Base-by-base conservation (phyloP, 2,888 invertebrate genomes). In the Melikaiella ostensackeni region DNA sequence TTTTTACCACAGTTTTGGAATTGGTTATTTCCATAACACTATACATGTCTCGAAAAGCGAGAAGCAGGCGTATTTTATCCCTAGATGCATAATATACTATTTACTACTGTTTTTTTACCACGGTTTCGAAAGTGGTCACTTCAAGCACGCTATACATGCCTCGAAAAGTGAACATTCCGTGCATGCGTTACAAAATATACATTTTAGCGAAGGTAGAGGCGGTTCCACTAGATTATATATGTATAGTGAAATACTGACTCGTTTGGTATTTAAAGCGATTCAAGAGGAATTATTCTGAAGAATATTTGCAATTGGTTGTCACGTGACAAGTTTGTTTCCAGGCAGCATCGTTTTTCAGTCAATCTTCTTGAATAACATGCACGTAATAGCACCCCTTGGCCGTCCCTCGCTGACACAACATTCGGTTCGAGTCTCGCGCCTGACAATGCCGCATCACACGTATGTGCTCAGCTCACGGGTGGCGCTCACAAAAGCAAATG, bases 401-500 rank as follows among this genome's bases (percentile, higher is more conserved):
- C 24, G n/a, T 42, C 66, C 42, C 70, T 21, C 33, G 9, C 70
- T 50, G 66, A 66, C 66, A 66, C 66, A 46, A 66, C 46, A 38
- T 66, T 70, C 50, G 50, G 46, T 38, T 38, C 33, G 63, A 33
- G n/a, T 38, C 63, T 63, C 35, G 63, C 35, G 63, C 63, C 46
- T 66, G n/a, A 70, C 70, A 70, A 70, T 70, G 11, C 30, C n/a
- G 50, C 30, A 50, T 70, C 33, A 70, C 50, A 70, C 70, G 46
- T 27, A 70, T 27, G 30, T 55, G 19, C 66, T 66, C 66, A 66
- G n/a, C 70, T 55, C 70, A 70, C 50, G 50, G 70, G 70, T 70
- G 70, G 70, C 70, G 70, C 70, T 70, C 30, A 55, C 50, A 70
- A 55, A 70, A 70, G 70, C 66, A 66, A 64, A 64, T 66, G 46